Percentiles rank a stretch among this genome's conserved stretches.
phyloP scores from a whole-genome alignment of 2,113 vertebrate genomes.

The Aptenodytes patagonicus region DNA sequence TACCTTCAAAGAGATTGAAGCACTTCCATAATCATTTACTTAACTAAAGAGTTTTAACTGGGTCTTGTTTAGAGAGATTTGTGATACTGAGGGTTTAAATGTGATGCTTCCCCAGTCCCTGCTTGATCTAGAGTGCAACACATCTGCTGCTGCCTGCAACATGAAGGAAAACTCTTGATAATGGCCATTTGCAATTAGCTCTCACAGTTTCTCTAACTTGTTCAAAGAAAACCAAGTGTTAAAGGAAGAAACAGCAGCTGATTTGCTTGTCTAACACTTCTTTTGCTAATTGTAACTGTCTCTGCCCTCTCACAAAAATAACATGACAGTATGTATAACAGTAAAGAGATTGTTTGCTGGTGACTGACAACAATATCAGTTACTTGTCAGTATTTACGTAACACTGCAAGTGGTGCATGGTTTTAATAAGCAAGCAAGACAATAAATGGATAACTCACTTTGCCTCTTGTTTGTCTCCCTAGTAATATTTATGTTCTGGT shows the following conservation, averaged over 20 bases:
- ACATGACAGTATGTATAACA: neutral
- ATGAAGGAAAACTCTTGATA: conserved; percentile 62
- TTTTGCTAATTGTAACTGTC: conserved; percentile 5
- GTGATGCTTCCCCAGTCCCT: neutral
- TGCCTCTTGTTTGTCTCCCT: neutral
- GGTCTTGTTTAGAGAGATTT: neutral
- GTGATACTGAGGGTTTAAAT: neutral
- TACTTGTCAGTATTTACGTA: neutral
- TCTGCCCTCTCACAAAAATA: neutral
- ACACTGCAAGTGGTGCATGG: neutral
- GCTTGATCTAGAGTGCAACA: neutral
- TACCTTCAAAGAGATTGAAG: neutral
- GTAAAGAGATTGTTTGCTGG: neutral
- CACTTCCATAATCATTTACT: neutral
- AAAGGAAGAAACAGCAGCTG: conserved; percentile 45
- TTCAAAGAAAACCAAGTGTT: conserved; percentile 55
- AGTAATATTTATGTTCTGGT: neutral
- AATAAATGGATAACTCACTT: neutral
- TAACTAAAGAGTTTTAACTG: neutral
- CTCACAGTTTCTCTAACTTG: conserved; percentile 65
- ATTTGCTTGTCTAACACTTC: neutral
- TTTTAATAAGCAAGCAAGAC: neutral
- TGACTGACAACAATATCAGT: neutral
- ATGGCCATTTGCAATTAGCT: conserved; percentile 71
- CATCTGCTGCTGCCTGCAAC: conserved; percentile 44